These are phyloP conservation scores for Pocillopora verrucosa DNA, from an alignment of 64 coral and sea anemone genomes.

Conservation along the genomic window DNA sequence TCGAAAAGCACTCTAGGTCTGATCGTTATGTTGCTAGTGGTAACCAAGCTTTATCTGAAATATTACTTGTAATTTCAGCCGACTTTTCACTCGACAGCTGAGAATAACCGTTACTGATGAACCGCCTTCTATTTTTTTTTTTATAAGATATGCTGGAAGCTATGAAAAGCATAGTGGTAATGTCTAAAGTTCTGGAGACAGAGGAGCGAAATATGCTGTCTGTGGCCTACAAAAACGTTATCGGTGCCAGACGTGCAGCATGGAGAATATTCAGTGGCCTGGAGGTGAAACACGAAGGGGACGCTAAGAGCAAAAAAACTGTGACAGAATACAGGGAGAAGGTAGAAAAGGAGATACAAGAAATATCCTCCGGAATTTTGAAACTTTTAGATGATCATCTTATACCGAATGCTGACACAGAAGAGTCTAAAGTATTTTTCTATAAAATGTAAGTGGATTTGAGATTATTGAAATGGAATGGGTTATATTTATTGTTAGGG, in stretches of 20 bases:
- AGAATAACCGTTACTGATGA: too few relatives aligned
- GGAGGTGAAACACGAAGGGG: slow-evolving; percentile 63
- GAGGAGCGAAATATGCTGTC: slow-evolving; percentile 97
- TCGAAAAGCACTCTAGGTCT: too few relatives aligned
- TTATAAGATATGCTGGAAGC: slow-evolving; percentile 75
- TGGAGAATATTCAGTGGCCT: slow-evolving; percentile 87
- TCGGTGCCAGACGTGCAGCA: slow-evolving; percentile 88
- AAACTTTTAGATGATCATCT: slow-evolving; percentile 58
- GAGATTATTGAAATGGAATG: background rate
- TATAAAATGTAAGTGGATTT: slow-evolving; percentile 71
- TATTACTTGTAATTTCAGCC: too few relatives aligned
- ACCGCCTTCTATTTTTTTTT: background rate
- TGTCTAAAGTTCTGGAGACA: slow-evolving; percentile 59
- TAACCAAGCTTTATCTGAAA: too few relatives aligned
- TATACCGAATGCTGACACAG: background rate
- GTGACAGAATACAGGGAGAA: slow-evolving; percentile 44
- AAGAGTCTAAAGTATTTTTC: slow-evolving; percentile 79
- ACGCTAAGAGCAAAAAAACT: slow-evolving; percentile 30
- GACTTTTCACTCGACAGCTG: too few relatives aligned
- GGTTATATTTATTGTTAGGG: too few relatives aligned
- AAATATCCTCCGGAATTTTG: slow-evolving; percentile 69
- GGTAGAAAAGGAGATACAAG: slow-evolving; percentile 73
- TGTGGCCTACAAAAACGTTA: slow-evolving; percentile 98
- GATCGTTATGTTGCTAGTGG: too few relatives aligned
- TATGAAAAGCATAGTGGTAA: slow-evolving; percentile 88